A percentile compares a stretch with the other conserved stretches of the same genome.
Conservation (phyloP, 1,140 invertebrate species). For the Cherax destructor region DNA sequence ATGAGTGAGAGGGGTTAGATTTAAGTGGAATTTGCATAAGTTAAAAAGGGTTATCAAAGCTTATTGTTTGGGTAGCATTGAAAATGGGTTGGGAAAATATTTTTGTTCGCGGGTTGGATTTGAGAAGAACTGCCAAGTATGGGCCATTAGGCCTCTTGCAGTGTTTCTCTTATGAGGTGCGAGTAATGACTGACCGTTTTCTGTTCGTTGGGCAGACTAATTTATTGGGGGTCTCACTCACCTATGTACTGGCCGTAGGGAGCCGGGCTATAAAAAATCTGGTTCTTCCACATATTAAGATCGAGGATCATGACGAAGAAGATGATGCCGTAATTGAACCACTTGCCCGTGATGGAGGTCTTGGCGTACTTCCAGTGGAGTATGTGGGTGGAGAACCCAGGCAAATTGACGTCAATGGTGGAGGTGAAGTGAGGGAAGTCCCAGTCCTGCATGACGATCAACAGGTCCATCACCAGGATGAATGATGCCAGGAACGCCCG, state of each 20-base stretch:
- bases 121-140: too few relatives aligned
- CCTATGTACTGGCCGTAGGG: slow-evolving; percentile 79
- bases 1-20: too few relatives aligned
- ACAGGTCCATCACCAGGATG: slow-evolving; percentile 79
- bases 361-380: slow-evolving; percentile 75
- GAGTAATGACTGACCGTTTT: too few relatives aligned
- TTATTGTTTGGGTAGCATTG: too few relatives aligned
- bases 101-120: too few relatives aligned
- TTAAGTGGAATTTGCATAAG: too few relatives aligned
- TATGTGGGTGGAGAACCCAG: slow-evolving; percentile 78
- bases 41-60: too few relatives aligned
- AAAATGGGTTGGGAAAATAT: too few relatives aligned
- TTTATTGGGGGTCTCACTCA: slow-evolving; percentile 47
- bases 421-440: slow-evolving; percentile 80
- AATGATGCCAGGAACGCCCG: slow-evolving; percentile 79
- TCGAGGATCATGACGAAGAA: slow-evolving; percentile 80
- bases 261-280: slow-evolving; percentile 78
- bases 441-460: slow-evolving; percentile 81
- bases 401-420: slow-evolving; percentile 79
- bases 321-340: slow-evolving; percentile 81
- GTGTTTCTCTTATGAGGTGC: too few relatives aligned
- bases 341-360: slow-evolving; percentile 77
- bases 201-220: too few relatives aligned
- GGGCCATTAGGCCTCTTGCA: too few relatives aligned
- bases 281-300: slow-evolving; percentile 81